Base-by-base conservation (phyloP, 2,797 vertebrate genomes). In the Heterohyrax brucei region DNA sequence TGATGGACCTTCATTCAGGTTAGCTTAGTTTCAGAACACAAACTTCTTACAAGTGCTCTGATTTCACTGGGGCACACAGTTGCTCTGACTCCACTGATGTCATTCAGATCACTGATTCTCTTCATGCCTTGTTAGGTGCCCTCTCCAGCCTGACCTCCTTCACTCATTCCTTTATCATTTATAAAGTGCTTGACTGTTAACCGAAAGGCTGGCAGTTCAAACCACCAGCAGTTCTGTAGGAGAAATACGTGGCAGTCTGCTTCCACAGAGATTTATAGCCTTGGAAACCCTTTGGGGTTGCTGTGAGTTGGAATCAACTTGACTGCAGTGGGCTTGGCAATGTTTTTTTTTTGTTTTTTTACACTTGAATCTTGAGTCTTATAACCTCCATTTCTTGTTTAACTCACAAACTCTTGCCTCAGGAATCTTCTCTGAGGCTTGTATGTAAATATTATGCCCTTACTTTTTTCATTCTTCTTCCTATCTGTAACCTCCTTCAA, bases 1-100 rank as follows among this genome's bases (percentile, higher is more conserved):
- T 62, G 84, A 50, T 46, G 83, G 26, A 75, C 44, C n/a, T 77
- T 76, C 53, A 75, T 62, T 95, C 82, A 92, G 16, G 21, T n/a
- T 28, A 84, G 81, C 28, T 90, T 10, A 80, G 10, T 76, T 93
- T 76, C 21, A 92, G 87, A 92, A 13, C 30, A 84, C n/a, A 92
- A 10, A 70, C 33, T 87, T 95, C 39, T 83, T 89, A 89, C n/a
- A 89, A 82, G 44, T 10, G 83, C 28, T 81, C 53, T 84, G 50
- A 80, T 90, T 61, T 90, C 46, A 72, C 76, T 62, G 30, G 48
- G 59, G 68, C 16, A 66, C 10, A 66, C 48, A 66, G 10, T 87
- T 92, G 18, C 66, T 91, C 44, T 89, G 44, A 83, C 26, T 79
- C 66, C n/a, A 80, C 22, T 92, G 33, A 61, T 9, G 66, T 95